A percentile compares a stretch with the other conserved stretches of the same genome.
phyloP scores from a whole-genome alignment of 2,797 vertebrate species.

The Hoplostethus mediterraneus region DNA sequence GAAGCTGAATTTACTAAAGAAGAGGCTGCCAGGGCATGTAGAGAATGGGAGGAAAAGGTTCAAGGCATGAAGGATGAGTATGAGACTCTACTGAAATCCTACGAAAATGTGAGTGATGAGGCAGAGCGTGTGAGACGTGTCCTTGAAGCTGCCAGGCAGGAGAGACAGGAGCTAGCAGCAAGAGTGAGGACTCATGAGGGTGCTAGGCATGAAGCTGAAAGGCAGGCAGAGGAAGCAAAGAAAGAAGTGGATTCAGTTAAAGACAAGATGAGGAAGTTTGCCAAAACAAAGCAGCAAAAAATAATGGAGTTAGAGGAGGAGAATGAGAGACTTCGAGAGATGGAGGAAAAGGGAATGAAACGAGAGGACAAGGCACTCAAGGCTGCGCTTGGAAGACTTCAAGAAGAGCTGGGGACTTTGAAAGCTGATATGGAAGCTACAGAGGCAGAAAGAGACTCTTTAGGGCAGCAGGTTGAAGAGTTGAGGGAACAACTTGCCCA shows the following conservation, averaged over 20 bases:
- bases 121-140: constrained; percentile 91
- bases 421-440: constrained; percentile 81
- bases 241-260: constrained; percentile 91
- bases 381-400: constrained; percentile 80
- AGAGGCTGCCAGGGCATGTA: constrained; percentile 76
- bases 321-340: constrained; percentile 89
- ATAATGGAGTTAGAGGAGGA: constrained; percentile 97
- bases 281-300: constrained; percentile 97
- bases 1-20: constrained; percentile 84
- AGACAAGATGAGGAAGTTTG: constrained; percentile 98
- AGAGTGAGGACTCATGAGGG: constrained; percentile 85
- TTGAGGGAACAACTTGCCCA: constrained; percentile 80
- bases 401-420: constrained; percentile 77
- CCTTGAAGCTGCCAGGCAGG: constrained; percentile 90
- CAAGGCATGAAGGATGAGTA: constrained; percentile 93
- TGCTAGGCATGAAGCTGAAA: constrained; percentile 86
- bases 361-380: constrained; percentile 42
- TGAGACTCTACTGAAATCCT: constrained; percentile 95
- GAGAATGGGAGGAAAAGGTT: constrained; percentile 89
- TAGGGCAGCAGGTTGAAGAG: constrained; percentile 81
- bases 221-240: constrained; percentile 85
- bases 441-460: constrained; percentile 81
- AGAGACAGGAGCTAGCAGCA: constrained; percentile 90
- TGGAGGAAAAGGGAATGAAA: constrained; percentile 72
- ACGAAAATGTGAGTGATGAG: constrained; percentile 96